phyloP scores from a whole-genome alignment of 35 echinoderm and acorn worm species.

The Apostichopus parvimensis region DNA sequence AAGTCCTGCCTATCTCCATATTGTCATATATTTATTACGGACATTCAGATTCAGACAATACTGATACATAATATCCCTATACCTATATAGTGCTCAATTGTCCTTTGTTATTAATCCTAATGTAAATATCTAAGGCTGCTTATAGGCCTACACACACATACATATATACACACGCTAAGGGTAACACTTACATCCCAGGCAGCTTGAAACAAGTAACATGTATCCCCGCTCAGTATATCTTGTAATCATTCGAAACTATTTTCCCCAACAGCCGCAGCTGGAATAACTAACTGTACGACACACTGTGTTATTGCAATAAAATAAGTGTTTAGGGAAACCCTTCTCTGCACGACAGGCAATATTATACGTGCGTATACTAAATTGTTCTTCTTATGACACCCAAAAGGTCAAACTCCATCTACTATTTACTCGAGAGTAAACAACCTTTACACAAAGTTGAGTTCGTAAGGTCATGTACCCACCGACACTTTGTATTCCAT shows the following conservation, averaged over 20 bases:
- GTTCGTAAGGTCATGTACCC: slow-evolving; percentile 2
- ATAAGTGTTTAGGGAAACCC: not conserved
- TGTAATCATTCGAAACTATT: not conserved
- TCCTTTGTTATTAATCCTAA: no score
- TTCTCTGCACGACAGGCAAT: not conserved
- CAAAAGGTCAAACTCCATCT: slow-evolving; percentile 11
- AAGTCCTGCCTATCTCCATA: no score
- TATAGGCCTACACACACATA: not conserved
- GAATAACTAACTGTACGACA: not conserved
- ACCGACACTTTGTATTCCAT: not conserved
- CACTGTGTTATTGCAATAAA: not conserved
- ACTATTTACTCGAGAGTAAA: not conserved
- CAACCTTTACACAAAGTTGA: not conserved
- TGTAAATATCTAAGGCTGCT: no score
- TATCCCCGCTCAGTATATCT: not conserved
- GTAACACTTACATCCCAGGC: not conserved
- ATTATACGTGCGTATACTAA: not conserved
- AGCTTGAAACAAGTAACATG: not conserved
- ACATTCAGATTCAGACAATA: no score
- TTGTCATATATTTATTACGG: no score
- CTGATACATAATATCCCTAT: no score
- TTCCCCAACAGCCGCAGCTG: not conserved
- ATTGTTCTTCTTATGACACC: not conserved
- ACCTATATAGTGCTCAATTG: no score
- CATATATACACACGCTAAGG: not conserved